phyloP scores from a whole-genome alignment of 64 coral and sea anemone species.

The Stylophora pistillata region DNA sequence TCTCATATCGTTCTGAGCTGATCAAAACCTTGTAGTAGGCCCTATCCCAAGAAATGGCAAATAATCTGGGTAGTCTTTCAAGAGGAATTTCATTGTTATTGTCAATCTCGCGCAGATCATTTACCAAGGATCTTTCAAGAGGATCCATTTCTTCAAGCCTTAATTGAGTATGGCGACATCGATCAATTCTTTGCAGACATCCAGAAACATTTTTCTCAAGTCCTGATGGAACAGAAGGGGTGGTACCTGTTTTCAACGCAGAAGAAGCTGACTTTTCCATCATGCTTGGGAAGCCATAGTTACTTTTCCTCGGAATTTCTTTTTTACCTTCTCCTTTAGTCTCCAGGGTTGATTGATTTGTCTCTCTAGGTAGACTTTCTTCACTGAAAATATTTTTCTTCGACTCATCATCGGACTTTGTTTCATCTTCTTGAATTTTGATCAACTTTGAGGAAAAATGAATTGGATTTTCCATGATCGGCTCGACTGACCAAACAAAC shows the following conservation, averaged over 20 bases:
- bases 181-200: conserved; percentile 22
- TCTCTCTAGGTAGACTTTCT: neutral
- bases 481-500: conserved; percentile 15
- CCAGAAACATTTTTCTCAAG: neutral
- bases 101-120: conserved; percentile 5
- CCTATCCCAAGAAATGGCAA: neutral
- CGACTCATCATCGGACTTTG: neutral
- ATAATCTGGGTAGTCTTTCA: neutral
- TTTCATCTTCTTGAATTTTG: neutral
- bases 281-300: neutral
- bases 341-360: too few relatives aligned
- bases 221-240: conserved; percentile 2
- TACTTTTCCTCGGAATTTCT: neutral
- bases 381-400: too few relatives aligned
- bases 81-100: neutral
- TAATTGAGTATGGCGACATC: neutral
- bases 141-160: neutral
- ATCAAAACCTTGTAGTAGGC: neutral
- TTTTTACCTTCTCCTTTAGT: neutral
- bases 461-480: conserved; percentile 48
- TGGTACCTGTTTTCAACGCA: neutral
- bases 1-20: neutral
- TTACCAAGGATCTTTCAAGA: conserved; percentile 2
- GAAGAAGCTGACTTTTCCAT: neutral
- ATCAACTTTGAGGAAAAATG: conserved; percentile 4